Evolutionary conservation across 2,113 vertebrate species (phyloP), one percentile per base, ranked within the genome.

Genomic region (Apistogramma diplotaenia): DNA sequence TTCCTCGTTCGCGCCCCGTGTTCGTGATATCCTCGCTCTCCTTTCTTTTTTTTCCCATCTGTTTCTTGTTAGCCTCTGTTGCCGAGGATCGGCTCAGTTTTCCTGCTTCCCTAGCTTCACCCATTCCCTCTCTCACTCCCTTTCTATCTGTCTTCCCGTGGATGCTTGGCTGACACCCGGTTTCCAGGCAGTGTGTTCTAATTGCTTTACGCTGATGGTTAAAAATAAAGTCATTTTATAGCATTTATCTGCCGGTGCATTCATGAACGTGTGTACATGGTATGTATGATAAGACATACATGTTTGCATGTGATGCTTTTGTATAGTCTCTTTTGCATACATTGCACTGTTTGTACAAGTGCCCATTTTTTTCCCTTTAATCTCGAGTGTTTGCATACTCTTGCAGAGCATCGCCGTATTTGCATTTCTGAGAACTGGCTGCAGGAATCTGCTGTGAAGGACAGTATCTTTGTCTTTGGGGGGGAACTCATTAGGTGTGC

Each of bases 181-280:
- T 91, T 89, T 85, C 35, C 61, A 81, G 79, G 80, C 86, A 81
- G 56, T 77, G 89, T 84, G 80, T 87, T 78, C 82, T 89, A 93
- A 92, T 93, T 93, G 90, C 61, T 90, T 94, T 92, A 83, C 90
- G 82, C 83, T 90, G 61, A 54, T 86, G 72, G 43, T 29, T 25
- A 55, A 80, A 84, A 86, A 61, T 73, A 37, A 77, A 84, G 88
- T 65, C 10, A 84, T 83, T 70, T 18, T 46, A 79, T 40, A 71
- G 59, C 49, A 46, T 84, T 71, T 81, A 54, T 56, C 84, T 40
- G 62, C 59, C 19, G 25, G 10, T 79, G 55, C 59, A 57, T 71
- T 72, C 9, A 13, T 75, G 65, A 79, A 76, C 79, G 33, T 74
- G 27, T 21, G 6, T 56, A 37, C 11, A 60, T 1, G 8, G 12